Evolutionary conservation across 2,888 invertebrate genomes (phyloP).

Genomic region (Branchellion lobata): DNA sequence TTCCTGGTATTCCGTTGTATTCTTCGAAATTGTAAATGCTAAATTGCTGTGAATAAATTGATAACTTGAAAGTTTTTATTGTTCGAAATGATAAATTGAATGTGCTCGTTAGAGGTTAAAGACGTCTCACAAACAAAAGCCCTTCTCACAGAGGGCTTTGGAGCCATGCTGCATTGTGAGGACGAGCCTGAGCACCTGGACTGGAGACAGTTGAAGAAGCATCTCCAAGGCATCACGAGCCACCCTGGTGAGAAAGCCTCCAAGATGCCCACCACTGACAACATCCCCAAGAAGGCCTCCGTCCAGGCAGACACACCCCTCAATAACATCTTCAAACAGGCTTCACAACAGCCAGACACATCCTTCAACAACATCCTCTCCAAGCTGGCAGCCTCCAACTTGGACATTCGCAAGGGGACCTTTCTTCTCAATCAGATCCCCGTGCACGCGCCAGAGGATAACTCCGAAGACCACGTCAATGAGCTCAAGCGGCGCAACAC

Average conservation of each 20-base stretch:
- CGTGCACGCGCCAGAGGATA: neutral
- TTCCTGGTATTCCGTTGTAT: too few species aligned
- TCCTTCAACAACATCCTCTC: too few species aligned
- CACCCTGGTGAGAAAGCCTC: conserved; percentile 54
- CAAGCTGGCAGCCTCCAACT: too few species aligned
- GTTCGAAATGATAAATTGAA: too few species aligned
- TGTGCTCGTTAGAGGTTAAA: too few species aligned
- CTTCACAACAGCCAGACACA: too few species aligned
- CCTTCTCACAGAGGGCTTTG: conserved; percentile 50
- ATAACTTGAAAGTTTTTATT: too few species aligned
- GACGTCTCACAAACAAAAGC: too few species aligned
- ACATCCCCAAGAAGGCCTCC: neutral
- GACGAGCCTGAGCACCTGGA: conserved; percentile 56
- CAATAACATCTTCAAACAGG: too few species aligned
- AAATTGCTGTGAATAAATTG: too few species aligned
- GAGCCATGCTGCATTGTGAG: conserved; percentile 55
- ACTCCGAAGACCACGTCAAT: conserved; percentile 53
- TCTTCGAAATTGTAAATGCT: too few species aligned
- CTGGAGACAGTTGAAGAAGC: conserved; percentile 48
- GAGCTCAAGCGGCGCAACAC: conserved; percentile 62
- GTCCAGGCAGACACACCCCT: neutral
- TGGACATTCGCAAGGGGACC: neutral
- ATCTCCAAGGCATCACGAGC: neutral
- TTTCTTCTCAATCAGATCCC: neutral
- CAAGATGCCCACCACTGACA: neutral